Evolutionary conservation across 2,888 invertebrate species (phyloP), one percentile per base, ranked within the genome.

Genomic region (Agrotis segetum): DNA sequence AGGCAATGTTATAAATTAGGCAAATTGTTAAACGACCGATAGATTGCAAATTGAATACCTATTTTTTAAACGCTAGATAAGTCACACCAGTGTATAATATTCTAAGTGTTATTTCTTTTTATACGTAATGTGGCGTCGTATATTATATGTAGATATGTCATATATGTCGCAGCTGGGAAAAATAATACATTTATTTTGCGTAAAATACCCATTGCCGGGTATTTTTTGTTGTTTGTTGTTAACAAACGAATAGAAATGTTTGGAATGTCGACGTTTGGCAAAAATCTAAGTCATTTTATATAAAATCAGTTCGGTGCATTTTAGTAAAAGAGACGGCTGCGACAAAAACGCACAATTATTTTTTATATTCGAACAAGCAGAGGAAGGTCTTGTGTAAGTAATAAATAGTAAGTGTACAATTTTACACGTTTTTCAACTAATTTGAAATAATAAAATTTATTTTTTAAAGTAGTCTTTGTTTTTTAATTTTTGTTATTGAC

Each of bases 21-120:
- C 74, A 85, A 86, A 81, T 85, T 81, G 76, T 86, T 82, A 82
- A 67, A 79, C 68, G 83, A 71, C 88, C 78, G 76, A 82, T 86
- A 79, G 75, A 86, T 87, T 89, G 88, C 78, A 88, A 89, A 84
- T 87, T 77, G 49, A 80, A 80, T 80, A 24, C 24, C 24, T 24
- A 74, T 73, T 79, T 80, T 79, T 74, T 81, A 76, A 69, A 66
- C 74, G 53, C 59, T 88, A 86, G 76, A 78, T 84, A 78, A 79
- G 77, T 77, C 74, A 82, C 77, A 88, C 89, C 90, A 90, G 88
- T 91, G 89, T 89, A 89, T 87, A 87, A 83, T 87, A 85, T 85
- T 81, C 67, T 89, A 89, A 87, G 88, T 89, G 88, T 89, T 88
- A 89, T 85, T 89, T 84, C 84, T 84, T 85, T 81, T 83, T 89